Percentiles rank a stretch among this genome's conserved stretches.
These are phyloP conservation scores for Lysandra bellargus DNA, from an alignment of 2,888 invertebrate species.

Conservation along the genomic window DNA sequence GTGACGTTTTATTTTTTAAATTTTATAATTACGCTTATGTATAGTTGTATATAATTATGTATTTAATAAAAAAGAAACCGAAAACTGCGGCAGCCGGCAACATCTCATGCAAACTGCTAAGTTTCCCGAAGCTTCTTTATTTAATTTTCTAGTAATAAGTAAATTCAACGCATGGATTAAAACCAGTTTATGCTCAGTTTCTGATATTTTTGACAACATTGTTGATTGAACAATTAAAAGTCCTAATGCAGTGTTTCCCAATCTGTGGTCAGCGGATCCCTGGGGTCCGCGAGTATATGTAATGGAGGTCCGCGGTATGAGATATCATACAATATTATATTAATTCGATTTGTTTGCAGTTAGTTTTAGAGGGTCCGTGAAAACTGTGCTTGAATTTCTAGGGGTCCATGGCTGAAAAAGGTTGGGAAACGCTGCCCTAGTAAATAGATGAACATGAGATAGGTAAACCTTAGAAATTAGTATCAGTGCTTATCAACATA, in stretches of 20 bases:
- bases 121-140: slow-evolving; percentile 42
- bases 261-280: no score
- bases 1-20: slow-evolving; percentile 32
- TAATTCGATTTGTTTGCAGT: no score
- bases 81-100: slow-evolving; percentile 13
- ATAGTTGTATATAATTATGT: slow-evolving; percentile 29
- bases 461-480: neutral
- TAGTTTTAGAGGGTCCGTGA: no score
- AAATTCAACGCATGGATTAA: neutral
- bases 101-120: slow-evolving; percentile 38
- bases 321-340: no score
- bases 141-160: neutral
- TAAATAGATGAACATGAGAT: no score
- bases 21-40: slow-evolving; percentile 32
- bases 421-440: no score
- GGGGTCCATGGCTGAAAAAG: no score
- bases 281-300: no score
- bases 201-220: neutral
- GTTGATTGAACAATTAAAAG: no score
- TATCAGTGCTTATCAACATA: neutral
- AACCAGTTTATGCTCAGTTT: neutral
- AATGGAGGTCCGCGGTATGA: no score
- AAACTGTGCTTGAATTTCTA: no score
- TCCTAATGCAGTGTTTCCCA: no score
- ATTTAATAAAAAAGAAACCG: slow-evolving; percentile 19